Conservation (phyloP, 2,113 vertebrate species). For the Hyla sarda region DNA sequence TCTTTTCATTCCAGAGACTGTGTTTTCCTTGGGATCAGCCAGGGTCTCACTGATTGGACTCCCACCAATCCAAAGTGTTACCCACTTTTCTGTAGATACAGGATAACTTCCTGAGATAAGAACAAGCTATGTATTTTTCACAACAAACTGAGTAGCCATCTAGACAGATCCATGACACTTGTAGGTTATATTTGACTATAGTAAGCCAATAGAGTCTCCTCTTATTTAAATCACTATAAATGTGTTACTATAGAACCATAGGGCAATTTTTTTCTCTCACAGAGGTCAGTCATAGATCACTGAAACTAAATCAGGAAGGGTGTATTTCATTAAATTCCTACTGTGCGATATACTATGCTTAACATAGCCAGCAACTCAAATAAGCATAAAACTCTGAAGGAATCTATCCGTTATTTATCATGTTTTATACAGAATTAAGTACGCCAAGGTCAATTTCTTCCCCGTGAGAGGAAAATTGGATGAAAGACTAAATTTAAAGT, state of each 20-base stretch:
- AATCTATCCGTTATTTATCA: slow-evolving; percentile 8
- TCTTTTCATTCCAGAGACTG: too few species aligned
- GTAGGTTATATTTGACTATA: not conserved
- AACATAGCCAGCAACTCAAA: not conserved
- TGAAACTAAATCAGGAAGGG: slow-evolving; percentile 12
- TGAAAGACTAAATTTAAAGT: slow-evolving; percentile 34
- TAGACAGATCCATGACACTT: not conserved
- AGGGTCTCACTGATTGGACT: too few species aligned
- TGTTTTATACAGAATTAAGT: slow-evolving; percentile 1
- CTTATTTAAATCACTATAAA: slow-evolving; percentile 24
- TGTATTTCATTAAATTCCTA: slow-evolving; percentile 21
- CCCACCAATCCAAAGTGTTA: too few species aligned
- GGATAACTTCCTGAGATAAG: too few species aligned
- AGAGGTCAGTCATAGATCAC: not conserved
- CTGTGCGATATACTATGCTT: slow-evolving; percentile 26
- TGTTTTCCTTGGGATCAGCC: too few species aligned
- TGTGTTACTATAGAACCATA: not conserved
- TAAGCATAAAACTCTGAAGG: not conserved
- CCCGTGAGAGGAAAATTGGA: slow-evolving; percentile 17
- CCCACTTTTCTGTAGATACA: too few species aligned
- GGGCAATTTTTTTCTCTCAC: not conserved
- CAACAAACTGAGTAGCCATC: not conserved
- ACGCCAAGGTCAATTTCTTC: not conserved
- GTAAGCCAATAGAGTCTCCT: not conserved
- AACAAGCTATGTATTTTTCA: not conserved